Evolutionary conservation across 2,888 invertebrate genomes (phyloP).

Genomic region (Lepidonotus clava): DNA sequence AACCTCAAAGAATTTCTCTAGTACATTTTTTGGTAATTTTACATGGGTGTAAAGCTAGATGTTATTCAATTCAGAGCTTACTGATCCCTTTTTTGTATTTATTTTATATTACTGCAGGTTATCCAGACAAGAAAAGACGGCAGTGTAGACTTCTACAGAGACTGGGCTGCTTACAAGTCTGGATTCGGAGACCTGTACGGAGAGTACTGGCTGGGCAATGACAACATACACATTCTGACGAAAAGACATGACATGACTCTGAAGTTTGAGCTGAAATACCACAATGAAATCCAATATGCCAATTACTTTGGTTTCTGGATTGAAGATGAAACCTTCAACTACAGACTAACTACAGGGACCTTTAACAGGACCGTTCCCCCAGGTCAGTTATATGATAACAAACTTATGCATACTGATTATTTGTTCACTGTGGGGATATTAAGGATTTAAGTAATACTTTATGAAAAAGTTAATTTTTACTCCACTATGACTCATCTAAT

Average conservation of each 20-base stretch:
- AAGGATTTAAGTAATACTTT: no score
- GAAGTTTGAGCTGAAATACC: conserved; percentile 61
- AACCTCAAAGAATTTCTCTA: no score
- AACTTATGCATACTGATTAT: no score
- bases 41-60: no score
- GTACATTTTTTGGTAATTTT: no score
- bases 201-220: conserved; percentile 66
- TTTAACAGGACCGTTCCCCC: neutral
- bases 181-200: conserved; percentile 58
- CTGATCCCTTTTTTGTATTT: no score
- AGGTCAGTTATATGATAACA: no score
- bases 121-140: conserved; percentile 23
- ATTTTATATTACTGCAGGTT: no score
- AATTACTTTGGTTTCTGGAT: conserved; percentile 54
- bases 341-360: neutral
- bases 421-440: no score
- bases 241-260: conserved; percentile 63
- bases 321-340: neutral
- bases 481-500: no score
- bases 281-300: conserved; percentile 59
- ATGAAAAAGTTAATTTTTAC: no score
- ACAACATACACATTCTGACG: conserved; percentile 64
- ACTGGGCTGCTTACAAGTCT: conserved; percentile 43
- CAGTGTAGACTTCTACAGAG: neutral
- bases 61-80: no score